These are phyloP conservation scores for Drosophila ercepeae DNA, from an alignment of 1,140 invertebrate genomes.

Conservation along the genomic window DNA sequence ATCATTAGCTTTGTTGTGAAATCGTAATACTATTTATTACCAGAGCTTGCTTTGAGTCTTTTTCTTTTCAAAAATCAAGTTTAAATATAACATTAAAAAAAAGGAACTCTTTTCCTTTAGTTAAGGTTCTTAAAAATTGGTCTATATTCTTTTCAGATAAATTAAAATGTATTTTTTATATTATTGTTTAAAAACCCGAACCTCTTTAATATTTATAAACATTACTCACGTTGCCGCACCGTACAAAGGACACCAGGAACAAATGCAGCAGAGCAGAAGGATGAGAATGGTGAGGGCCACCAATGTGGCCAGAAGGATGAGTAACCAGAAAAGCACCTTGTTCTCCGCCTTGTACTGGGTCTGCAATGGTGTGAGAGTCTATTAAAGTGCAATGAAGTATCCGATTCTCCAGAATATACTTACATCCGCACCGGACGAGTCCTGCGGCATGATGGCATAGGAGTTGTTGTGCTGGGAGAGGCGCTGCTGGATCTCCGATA, in stretches of 20 bases:
- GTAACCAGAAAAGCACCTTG: constrained; percentile 89
- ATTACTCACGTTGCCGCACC: constrained; percentile 87
- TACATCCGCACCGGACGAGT: constrained; percentile 68
- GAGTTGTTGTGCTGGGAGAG: constrained; percentile 85
- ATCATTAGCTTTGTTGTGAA: background rate
- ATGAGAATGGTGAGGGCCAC: constrained; percentile 89
- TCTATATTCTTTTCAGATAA: too few species aligned
- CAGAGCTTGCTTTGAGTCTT: background rate
- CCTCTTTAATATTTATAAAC: background rate
- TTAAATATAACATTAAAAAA: too few species aligned
- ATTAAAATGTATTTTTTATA: too few species aligned
- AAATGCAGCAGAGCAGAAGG: constrained; percentile 91
- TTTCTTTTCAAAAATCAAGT: too few species aligned
- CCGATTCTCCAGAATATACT: constrained; percentile 28
- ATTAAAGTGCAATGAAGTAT: constrained; percentile 39
- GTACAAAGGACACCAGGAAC: constrained; percentile 91
- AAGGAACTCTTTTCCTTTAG: too few species aligned
- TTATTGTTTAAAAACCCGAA: background rate
- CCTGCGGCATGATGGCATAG: constrained; percentile 79
- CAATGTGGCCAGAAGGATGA: constrained; percentile 89
- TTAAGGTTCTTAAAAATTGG: too few species aligned
- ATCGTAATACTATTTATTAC: too few species aligned
- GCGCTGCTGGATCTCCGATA: constrained; percentile 87
- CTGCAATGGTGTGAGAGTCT: constrained; percentile 85
- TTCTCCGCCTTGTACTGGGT: constrained; percentile 89